phyloP scores from a whole-genome alignment of 2,888 invertebrate species.

The Uloborus plumipes region DNA sequence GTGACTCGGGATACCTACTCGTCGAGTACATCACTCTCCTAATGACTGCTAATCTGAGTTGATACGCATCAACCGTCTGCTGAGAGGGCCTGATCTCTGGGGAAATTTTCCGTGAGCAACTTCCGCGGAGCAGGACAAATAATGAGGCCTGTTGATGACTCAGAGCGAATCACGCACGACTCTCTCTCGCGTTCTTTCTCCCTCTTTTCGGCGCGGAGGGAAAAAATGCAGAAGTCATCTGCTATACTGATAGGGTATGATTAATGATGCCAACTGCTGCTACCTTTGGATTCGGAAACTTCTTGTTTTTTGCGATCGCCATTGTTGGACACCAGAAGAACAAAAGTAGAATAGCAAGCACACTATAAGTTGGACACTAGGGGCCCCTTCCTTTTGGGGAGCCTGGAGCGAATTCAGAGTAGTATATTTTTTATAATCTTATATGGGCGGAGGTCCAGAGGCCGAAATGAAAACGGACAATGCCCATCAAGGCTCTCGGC shows the following conservation, averaged over 20 bases:
- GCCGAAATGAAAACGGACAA: no score
- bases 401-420: no score
- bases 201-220: background rate
- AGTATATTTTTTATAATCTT: no score
- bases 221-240: slow-evolving; percentile 40
- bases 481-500: no score
- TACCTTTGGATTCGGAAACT: background rate
- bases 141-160: slow-evolving; percentile 45
- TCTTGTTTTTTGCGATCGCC: no score
- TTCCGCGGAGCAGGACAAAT: slow-evolving; percentile 45
- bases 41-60: slow-evolving; percentile 51
- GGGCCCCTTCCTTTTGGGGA: no score
- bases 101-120: slow-evolving; percentile 55
- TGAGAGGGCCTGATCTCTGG: slow-evolving; percentile 10
- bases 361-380: no score
- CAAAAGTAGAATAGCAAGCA: no score
- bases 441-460: no score
- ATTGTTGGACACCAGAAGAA: no score
- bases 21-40: slow-evolving; percentile 33
- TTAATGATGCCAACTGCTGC: slow-evolving; percentile 39
- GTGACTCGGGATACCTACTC: background rate
- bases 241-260: slow-evolving; percentile 48
- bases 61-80: slow-evolving; percentile 36
- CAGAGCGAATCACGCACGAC: slow-evolving; percentile 20
- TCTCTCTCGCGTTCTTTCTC: background rate